Base-by-base conservation (phyloP, 1,140 invertebrate species). In the Agraylea sexmaculata region DNA sequence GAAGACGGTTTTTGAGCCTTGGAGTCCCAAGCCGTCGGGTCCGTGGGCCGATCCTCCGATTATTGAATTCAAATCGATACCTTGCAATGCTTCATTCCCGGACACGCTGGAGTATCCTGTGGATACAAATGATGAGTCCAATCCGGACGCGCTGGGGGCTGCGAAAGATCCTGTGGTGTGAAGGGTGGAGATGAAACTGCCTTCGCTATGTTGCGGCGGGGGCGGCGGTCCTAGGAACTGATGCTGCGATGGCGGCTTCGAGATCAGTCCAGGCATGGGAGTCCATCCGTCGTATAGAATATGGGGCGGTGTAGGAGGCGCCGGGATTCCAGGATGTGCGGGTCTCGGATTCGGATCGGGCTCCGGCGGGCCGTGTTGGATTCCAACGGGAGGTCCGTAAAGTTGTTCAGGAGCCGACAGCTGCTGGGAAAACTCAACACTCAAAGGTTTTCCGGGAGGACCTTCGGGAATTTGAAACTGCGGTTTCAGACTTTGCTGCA, bases 261-360 rank as follows among this genome's bases (percentile, higher is more conserved):
- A 66, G 1, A 66, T 47, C 12, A 46, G 22, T 3, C 80, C 80
- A 20, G 80, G 74, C 29, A 87, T 85, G 11, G 83, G 83, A 51
- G 81, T 82, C 83, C 83, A 87, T 20, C 83, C 83, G 46, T 87
- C 83, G 51, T 85, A 87, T 40, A 78, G 70, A 5, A 83, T 80
- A 52, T 80, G 75, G 3, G 78, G 78, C 7, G 77, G 78, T 6
- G 78, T 80, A 11, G 78, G 78, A 18, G 77, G 77, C 3, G 77
- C 75, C 45, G 74, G 74, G n/a, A 76, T 74, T 19, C 77, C 77
- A 17, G 76, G 71, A 35, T 71, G 71, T 10, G 72, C 70, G 17
- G 70, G 70, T 32, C 57, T 48, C 7, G 65, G 65, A 35, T 68
- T 59, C 0, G 65, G 59, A 23, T 68, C 65, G 4, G 64, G 66